phyloP scores from a whole-genome alignment of 2,888 invertebrate species.

The Trachelus stipa region DNA sequence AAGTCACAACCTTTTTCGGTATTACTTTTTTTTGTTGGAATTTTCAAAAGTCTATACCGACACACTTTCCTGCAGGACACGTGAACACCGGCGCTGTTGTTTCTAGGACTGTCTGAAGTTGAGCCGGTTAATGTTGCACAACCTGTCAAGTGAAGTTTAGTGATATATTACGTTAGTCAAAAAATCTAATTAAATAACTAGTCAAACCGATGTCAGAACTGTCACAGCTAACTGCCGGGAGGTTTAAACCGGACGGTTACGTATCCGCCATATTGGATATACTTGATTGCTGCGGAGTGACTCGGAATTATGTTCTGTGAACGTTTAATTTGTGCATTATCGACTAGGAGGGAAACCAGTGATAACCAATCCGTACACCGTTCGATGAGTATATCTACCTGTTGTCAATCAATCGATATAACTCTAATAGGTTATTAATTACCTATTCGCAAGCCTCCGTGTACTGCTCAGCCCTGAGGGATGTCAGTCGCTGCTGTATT shows the following conservation, averaged over 20 bases:
- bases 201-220: not conserved
- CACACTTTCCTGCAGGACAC: too few relatives aligned
- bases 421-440: constrained; percentile 19
- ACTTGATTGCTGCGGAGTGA: not conserved
- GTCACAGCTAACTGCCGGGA: not conserved
- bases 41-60: not conserved
- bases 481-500: constrained; percentile 9
- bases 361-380: not conserved
- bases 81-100: too few relatives aligned
- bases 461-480: constrained; percentile 4
- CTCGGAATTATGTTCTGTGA: not conserved
- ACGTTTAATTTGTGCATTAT: not conserved
- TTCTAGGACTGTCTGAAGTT: not conserved
- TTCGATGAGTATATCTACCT: constrained; percentile 9
- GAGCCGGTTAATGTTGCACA: not conserved
- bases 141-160: not conserved
- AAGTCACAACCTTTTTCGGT: not conserved
- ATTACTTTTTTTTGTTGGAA: not conserved
- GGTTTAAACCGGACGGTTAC: not conserved
- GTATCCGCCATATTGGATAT: not conserved
- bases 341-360: not conserved
- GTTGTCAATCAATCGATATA: constrained; percentile 13
- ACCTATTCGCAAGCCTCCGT: not conserved
- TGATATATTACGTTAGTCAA: not conserved
- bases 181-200: not conserved